Evolutionary conservation across 2,113 vertebrate genomes (phyloP).

Genomic region (Apteryx mantelli): DNA sequence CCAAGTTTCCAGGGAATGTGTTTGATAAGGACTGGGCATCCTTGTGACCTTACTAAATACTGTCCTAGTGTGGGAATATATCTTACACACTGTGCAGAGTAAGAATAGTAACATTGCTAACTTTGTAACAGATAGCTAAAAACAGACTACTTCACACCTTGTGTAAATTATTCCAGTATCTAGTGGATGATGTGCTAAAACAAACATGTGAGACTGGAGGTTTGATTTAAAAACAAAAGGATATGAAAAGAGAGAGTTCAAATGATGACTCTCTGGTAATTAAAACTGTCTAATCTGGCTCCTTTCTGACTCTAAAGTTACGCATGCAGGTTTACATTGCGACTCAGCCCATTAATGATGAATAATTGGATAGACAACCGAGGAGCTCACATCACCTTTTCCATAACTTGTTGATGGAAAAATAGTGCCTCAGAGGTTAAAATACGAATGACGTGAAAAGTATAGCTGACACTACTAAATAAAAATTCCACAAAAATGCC

Average conservation of each 20-base stretch:
- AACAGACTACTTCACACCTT: constrained; percentile 59
- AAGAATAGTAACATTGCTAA: constrained; percentile 73
- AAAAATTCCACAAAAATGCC: background rate
- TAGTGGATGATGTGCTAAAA: background rate
- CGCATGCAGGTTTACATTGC: background rate
- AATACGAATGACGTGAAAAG: background rate
- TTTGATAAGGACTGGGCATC: constrained; percentile 78
- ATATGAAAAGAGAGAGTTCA: background rate
- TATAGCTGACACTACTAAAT: background rate
- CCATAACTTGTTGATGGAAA: background rate
- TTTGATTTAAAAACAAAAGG: background rate
- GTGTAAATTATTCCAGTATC: constrained; percentile 29
- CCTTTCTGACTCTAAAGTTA: background rate
- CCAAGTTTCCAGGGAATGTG: constrained; percentile 86
- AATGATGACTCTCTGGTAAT: background rate
- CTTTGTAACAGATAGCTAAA: constrained; percentile 68
- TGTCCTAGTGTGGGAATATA: constrained; percentile 71
- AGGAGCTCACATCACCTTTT: background rate
- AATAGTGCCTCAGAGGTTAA: background rate
- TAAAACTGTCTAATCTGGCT: background rate
- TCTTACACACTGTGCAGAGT: constrained; percentile 38
- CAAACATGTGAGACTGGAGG: background rate
- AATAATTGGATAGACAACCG: background rate
- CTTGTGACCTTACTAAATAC: constrained; percentile 75
- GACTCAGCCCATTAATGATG: background rate